These are phyloP conservation scores for Stichodactyla helianthus DNA, from an alignment of 64 coral and sea anemone species.

Conservation along the genomic window DNA sequence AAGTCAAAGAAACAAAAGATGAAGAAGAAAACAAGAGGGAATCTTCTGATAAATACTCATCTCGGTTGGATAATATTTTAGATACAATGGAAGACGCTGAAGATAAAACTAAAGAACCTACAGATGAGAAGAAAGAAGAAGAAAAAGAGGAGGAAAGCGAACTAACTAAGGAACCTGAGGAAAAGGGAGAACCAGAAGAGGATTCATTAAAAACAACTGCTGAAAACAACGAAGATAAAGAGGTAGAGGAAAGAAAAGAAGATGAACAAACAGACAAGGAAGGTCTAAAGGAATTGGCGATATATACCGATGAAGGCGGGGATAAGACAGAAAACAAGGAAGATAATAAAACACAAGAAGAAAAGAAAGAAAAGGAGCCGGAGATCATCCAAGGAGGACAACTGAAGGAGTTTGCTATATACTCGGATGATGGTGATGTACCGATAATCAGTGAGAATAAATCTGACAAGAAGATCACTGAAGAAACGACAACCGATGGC, in stretches of 20 bases:
- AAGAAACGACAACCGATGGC: constrained; percentile 13
- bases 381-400: background rate
- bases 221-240: constrained; percentile 14
- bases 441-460: background rate
- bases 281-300: background rate
- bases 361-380: background rate
- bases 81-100: constrained; percentile 56
- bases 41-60: constrained; percentile 46
- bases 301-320: constrained; percentile 11
- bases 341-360: constrained; percentile 11
- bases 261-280: background rate
- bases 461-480: constrained; percentile 20
- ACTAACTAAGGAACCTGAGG: background rate
- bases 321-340: constrained; percentile 18
- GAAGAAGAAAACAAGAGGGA: background rate
- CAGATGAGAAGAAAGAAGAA: constrained; percentile 12
- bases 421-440: constrained; percentile 15
- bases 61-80: constrained; percentile 61
- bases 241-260: constrained; percentile 13
- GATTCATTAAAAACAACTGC: background rate
- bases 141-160: background rate
- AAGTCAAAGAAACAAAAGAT: background rate
- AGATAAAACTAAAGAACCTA: constrained; percentile 26
- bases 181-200: background rate
- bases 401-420: background rate